Base-by-base conservation (phyloP, 2,888 invertebrate genomes). In the Oligia latruncula region DNA sequence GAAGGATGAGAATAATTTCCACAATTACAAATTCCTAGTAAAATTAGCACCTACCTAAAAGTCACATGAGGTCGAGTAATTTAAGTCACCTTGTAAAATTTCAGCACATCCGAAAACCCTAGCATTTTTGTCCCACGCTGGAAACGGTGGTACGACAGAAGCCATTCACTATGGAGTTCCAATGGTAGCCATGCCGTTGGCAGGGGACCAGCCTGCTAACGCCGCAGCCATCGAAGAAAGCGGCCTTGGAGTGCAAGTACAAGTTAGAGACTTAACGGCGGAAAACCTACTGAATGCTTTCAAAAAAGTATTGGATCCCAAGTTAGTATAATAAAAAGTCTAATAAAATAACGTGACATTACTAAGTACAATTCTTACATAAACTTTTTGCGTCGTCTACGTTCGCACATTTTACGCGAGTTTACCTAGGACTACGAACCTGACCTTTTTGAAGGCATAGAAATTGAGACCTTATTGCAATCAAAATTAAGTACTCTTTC, bases 161-260 rank as follows among this genome's bases (percentile, higher is more conserved):
- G 97, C 97, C 2, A 96, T 97, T 55, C 97, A 97, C 87, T 97
- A 95, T 80, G 97, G 97, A 20, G 97, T 97, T 6, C 98, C 98
- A 13, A 94, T 97, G 81, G 91, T 98, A 11, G 97, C 97, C 6
- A 97, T 97, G 94, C 98, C 98, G 1, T 94, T 97, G 77, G 93
- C 95, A 60, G 97, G 97, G 15, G 98, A 98, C 88, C 98, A 98
- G 89, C 97, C 97, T 46, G 93, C 97, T 1, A 98, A 98, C 89
- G 97, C 97, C 4, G 96, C 96, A 52, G 95, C 97, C 2, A 90
- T 97, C 1, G 97, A 97, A 91, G 97, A 97, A 77, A 96, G 95
- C 71, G 97, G 97, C 1, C 94, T 97, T 0, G 97, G 97, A 55
- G 95, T 95, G 0, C 91, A 92, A 71, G 81, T 97, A 92, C 92